Evolutionary conservation across 2,888 invertebrate genomes (phyloP).

Genomic region (Coleophora deauratella): DNA sequence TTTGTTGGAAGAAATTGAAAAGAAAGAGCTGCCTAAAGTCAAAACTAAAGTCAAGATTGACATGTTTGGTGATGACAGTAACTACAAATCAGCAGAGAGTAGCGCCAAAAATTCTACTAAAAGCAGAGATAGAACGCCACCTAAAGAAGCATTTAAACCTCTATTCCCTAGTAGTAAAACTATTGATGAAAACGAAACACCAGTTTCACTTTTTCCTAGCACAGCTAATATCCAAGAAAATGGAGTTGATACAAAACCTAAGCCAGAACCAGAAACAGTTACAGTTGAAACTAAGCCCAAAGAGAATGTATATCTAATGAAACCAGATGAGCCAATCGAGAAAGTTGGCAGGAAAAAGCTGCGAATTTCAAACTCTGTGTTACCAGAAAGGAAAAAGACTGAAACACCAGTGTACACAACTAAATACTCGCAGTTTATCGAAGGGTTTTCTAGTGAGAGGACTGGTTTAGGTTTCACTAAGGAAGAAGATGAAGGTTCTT

Average conservation of each 20-base stretch:
- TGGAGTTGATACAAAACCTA: conserved; percentile 20
- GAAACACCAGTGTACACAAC: conserved; percentile 56
- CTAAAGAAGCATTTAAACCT: conserved; percentile 20
- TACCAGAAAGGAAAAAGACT: conserved; percentile 43
- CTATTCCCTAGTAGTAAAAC: conserved; percentile 1
- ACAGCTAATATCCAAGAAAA: conserved; percentile 27
- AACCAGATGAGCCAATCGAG: conserved; percentile 33
- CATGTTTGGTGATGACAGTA: conserved; percentile 26
- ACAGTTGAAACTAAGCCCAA: conserved; percentile 42
- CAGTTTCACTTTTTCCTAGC: conserved; percentile 25
- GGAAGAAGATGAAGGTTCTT: conserved; percentile 30
- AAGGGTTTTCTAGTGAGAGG: conserved; percentile 57
- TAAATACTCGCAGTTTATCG: conserved; percentile 60
- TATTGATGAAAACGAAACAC: neutral
- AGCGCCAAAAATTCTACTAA: conserved; percentile 37
- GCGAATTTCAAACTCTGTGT: conserved; percentile 58
- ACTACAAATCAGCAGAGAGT: conserved; percentile 21
- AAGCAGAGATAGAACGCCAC: conserved; percentile 30
- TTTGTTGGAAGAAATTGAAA: conserved; percentile 56
- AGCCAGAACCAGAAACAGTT: conserved; percentile 13
- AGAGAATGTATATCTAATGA: conserved; percentile 48
- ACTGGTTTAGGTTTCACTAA: conserved; percentile 64
- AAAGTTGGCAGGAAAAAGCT: conserved; percentile 48
- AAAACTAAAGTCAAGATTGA: conserved; percentile 33
- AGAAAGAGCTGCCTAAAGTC: conserved; percentile 51